These are phyloP conservation scores for Drosophila novamexicana DNA, from an alignment of 1,140 invertebrate species.

Conservation along the genomic window DNA sequence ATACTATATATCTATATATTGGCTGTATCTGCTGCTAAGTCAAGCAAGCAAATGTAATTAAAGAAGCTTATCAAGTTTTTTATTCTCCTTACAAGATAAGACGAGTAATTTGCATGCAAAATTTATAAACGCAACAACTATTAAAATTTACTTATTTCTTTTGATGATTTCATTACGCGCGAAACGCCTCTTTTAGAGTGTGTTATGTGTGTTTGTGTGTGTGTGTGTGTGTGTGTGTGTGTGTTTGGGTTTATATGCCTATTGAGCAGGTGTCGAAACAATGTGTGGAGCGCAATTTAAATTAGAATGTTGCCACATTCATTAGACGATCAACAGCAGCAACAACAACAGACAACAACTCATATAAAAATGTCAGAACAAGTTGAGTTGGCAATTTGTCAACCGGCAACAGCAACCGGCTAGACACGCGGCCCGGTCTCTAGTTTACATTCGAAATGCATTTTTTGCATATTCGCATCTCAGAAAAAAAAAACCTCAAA, in stretches of 20 bases:
- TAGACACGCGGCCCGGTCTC: slow-evolving; percentile 53
- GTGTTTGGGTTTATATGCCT: slow-evolving; percentile 11
- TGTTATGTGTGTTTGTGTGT: not conserved
- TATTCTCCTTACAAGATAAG: too few relatives aligned
- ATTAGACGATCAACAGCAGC: slow-evolving; percentile 46
- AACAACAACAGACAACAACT: slow-evolving; percentile 15
- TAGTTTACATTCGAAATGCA: slow-evolving; percentile 75
- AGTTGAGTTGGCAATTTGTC: slow-evolving; percentile 78
- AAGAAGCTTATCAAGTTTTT: too few relatives aligned
- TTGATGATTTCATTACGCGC: slow-evolving; percentile 5
- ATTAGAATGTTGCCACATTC: slow-evolving; percentile 81
- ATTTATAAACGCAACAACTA: not conserved
- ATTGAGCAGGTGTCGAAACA: slow-evolving; percentile 75
- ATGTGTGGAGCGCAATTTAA: slow-evolving; percentile 75
- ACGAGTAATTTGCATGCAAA: not conserved
- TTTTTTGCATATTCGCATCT: slow-evolving; percentile 58
- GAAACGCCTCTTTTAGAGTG: not conserved
- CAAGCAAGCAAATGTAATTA: not conserved
- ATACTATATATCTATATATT: too few relatives aligned
- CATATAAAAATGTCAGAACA: slow-evolving; percentile 79
- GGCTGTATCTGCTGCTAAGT: too few relatives aligned
- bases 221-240: slow-evolving; percentile 8
- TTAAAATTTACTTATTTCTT: slow-evolving; percentile 9
- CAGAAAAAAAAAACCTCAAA: slow-evolving; percentile 8
- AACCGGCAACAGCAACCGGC: slow-evolving; percentile 66